Conservation (phyloP, 2,888 invertebrate genomes). For the Megamerina dolium region DNA sequence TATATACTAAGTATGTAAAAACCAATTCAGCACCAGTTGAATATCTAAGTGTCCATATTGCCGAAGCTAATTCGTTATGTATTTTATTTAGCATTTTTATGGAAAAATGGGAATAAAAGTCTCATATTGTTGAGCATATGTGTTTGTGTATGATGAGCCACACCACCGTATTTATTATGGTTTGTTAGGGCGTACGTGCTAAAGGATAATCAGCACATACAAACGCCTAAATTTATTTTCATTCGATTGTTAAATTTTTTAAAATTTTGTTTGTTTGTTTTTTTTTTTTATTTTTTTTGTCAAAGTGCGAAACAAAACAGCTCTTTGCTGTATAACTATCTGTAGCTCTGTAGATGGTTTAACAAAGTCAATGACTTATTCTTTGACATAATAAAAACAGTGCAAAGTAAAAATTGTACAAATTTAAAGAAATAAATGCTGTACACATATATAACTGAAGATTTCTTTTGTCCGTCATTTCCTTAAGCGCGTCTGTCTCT, state of each 20-base stretch:
- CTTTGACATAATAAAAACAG: constrained; percentile 16
- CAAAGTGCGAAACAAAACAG: constrained; percentile 4
- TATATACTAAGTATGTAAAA: no score
- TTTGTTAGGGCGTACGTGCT: constrained; percentile 43
- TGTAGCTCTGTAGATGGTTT: constrained; percentile 22
- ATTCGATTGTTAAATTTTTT: constrained; percentile 1
- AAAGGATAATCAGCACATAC: constrained; percentile 41
- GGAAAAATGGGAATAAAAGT: constrained; percentile 10
- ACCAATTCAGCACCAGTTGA: no score
- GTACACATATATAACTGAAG: not conserved
- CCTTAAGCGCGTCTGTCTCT: not conserved
- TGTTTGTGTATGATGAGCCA: no score
- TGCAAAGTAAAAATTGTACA: no score
- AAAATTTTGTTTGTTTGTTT: not conserved
- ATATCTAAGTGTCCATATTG: no score
- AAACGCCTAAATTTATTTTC: constrained; percentile 31
- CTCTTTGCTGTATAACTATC: constrained; percentile 1
- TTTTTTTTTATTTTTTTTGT: not conserved
- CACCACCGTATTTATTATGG: constrained; percentile 16
- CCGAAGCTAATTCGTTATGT: no score
- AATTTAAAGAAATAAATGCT: not conserved
- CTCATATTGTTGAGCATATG: no score
- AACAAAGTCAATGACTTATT: constrained; percentile 39
- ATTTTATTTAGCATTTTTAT: constrained; percentile 10
- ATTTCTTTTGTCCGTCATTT: not conserved